Evolutionary conservation across 2,113 vertebrate species (phyloP).

Genomic region (Macquaria australasica): DNA sequence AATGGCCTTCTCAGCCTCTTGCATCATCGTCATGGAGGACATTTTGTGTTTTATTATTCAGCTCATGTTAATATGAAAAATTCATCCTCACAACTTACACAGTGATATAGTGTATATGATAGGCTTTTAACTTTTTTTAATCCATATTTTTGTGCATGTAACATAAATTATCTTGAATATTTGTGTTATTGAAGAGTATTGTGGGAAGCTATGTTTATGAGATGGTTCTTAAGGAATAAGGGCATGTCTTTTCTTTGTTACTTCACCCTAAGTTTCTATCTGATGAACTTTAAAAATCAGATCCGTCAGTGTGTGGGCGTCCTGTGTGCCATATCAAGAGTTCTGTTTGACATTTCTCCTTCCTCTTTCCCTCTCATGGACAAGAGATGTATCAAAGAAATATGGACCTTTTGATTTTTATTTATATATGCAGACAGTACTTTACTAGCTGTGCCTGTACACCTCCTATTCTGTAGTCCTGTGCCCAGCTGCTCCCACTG

Average conservation of each 20-base stretch:
- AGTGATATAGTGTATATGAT: neutral
- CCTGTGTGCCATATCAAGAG: slow-evolving; percentile 31
- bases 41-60: slow-evolving; percentile 21
- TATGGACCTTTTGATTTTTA: slow-evolving; percentile 62
- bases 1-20: neutral
- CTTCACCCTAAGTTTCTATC: neutral
- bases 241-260: slow-evolving; percentile 26
- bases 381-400: slow-evolving; percentile 62
- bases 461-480: slow-evolving; percentile 49
- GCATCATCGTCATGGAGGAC: neutral
- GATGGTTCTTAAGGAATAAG: slow-evolving; percentile 5
- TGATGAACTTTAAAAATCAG: slow-evolving; percentile 3
- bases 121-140: slow-evolving; percentile 60
- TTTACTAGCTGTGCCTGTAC: slow-evolving; percentile 69
- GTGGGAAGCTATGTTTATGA: neutral
- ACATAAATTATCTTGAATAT: slow-evolving; percentile 29
- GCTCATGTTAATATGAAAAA: slow-evolving; percentile 30
- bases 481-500: slow-evolving; percentile 25
- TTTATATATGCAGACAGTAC: slow-evolving; percentile 68
- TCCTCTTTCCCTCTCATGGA: neutral
- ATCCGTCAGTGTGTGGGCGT: neutral
- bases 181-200: slow-evolving; percentile 30
- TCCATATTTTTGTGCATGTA: slow-evolving; percentile 55
- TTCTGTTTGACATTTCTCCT: slow-evolving; percentile 6
- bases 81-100: slow-evolving; percentile 5